Percentiles rank a stretch among this genome's conserved stretches.
Conservation (phyloP, 2,888 invertebrate species). For the Sympetrum striolatum region DNA sequence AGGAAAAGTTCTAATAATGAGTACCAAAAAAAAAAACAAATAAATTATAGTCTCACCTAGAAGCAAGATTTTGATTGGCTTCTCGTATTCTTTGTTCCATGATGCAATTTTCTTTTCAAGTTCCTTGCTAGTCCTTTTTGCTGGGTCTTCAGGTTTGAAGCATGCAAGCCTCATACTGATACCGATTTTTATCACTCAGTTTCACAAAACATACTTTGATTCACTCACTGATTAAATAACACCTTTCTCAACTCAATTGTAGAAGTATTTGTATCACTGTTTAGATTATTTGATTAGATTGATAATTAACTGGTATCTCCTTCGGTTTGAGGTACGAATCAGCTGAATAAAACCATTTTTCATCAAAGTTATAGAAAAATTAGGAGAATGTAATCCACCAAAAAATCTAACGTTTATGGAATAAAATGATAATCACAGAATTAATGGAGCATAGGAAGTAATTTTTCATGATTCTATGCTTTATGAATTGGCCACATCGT, state of each 20-base stretch:
- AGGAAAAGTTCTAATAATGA: neutral
- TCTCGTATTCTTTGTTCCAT: conserved; percentile 47
- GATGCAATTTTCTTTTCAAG: conserved; percentile 47
- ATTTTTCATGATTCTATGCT: too few species aligned
- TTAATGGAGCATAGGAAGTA: too few species aligned
- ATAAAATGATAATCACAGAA: too few species aligned
- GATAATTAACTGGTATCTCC: neutral
- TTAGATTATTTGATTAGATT: neutral
- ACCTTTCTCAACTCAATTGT: too few species aligned
- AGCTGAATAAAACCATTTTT: too few species aligned
- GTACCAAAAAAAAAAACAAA: neutral
- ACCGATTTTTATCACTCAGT: neutral
- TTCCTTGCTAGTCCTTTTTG: conserved; percentile 46
- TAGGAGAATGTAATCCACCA: too few species aligned
- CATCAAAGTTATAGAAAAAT: too few species aligned
- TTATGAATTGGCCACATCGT: too few species aligned
- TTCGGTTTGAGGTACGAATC: too few species aligned
- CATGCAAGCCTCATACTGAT: conserved; percentile 45
- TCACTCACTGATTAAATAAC: neutral
- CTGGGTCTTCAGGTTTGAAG: conserved; percentile 26
- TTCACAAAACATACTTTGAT: conserved; percentile 15
- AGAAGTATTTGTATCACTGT: neutral
- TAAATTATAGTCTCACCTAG: conserved; percentile 46
- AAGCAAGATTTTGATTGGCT: conserved; percentile 48
- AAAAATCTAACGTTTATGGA: too few species aligned